These are phyloP conservation scores for Clupea harengus DNA, from an alignment of 2,113 vertebrate species.

Conservation along the genomic window DNA sequence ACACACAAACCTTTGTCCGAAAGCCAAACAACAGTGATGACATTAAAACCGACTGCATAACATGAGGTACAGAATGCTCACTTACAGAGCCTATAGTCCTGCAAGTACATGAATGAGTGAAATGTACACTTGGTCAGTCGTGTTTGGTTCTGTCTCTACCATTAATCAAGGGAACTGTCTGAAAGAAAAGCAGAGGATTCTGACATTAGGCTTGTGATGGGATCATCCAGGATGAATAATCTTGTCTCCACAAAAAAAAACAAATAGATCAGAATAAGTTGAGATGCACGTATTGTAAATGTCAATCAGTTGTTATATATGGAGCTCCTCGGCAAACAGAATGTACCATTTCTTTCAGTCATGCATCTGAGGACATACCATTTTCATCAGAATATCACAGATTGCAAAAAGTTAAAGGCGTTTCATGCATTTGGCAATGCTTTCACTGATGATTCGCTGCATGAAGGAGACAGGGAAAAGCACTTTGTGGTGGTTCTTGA, in stretches of 20 bases:
- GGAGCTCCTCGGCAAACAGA: constrained; percentile 51
- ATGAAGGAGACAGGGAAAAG: constrained; percentile 67
- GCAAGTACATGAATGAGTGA: constrained; percentile 48
- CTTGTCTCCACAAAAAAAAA: constrained; percentile 47
- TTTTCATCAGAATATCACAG: constrained; percentile 70
- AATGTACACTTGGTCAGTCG: not conserved
- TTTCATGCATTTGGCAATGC: constrained; percentile 91
- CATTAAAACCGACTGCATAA: constrained; percentile 37
- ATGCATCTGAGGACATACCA: constrained; percentile 76
- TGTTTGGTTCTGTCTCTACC: not conserved
- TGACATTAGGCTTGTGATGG: not conserved
- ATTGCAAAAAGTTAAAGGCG: constrained; percentile 80
- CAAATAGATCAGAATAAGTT: constrained; percentile 54
- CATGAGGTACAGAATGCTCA: constrained; percentile 5
- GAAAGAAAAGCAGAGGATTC: not conserved
- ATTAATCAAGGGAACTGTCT: not conserved
- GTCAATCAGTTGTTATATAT: constrained; percentile 66
- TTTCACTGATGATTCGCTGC: constrained; percentile 57
- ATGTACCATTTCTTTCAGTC: constrained; percentile 65
- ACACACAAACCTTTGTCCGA: not conserved
- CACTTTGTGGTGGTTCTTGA: constrained; percentile 72
- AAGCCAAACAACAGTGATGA: constrained; percentile 44
- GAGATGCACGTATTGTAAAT: constrained; percentile 52
- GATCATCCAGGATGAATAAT: constrained; percentile 29
- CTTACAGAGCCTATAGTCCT: constrained; percentile 25